Evolutionary conservation across 2,888 invertebrate genomes (phyloP).

Genomic region (Cremastinae sp.): DNA sequence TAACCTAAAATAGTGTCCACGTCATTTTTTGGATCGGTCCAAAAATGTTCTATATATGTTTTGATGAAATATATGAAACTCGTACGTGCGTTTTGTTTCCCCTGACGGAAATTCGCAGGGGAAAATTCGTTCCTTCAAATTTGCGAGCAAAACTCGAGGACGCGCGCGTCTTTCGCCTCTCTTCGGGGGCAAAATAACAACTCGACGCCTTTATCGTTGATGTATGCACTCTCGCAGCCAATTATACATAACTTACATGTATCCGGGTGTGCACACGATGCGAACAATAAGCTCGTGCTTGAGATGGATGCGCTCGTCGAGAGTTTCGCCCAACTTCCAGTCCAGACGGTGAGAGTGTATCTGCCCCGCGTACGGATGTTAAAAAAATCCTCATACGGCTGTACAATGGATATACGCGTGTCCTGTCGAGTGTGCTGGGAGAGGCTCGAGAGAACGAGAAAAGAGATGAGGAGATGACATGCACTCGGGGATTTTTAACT

Average conservation of each 20-base stretch:
- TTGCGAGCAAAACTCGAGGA: neutral
- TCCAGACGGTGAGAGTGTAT: slow-evolving; percentile 43
- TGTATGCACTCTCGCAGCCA: slow-evolving; percentile 54
- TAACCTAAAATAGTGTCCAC: too few species aligned
- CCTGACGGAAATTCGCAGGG: slow-evolving; percentile 7
- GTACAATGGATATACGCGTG: slow-evolving; percentile 2
- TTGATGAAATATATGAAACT: neutral
- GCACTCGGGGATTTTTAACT: slow-evolving; percentile 31
- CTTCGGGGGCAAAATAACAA: slow-evolving; percentile 25
- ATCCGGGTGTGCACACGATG: slow-evolving; percentile 25
- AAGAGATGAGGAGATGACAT: slow-evolving; percentile 13
- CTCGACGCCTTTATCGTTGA: slow-evolving; percentile 50
- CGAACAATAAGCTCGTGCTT: slow-evolving; percentile 44
- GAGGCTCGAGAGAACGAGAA: neutral
- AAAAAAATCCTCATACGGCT: slow-evolving; percentile 5
- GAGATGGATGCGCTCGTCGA: slow-evolving; percentile 40
- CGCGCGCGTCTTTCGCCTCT: slow-evolving; percentile 34
- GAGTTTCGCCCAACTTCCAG: slow-evolving; percentile 46
- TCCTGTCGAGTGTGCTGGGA: slow-evolving; percentile 12
- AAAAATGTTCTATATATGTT: too few species aligned
- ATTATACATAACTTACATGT: slow-evolving; percentile 45
- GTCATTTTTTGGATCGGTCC: too few species aligned
- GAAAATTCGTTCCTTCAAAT: slow-evolving; percentile 29
- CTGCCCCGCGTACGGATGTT: neutral
- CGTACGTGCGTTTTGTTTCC: slow-evolving; percentile 1